Evolutionary conservation across 2,797 vertebrate genomes (phyloP).

Genomic region (Podarcis lilfordi): DNA sequence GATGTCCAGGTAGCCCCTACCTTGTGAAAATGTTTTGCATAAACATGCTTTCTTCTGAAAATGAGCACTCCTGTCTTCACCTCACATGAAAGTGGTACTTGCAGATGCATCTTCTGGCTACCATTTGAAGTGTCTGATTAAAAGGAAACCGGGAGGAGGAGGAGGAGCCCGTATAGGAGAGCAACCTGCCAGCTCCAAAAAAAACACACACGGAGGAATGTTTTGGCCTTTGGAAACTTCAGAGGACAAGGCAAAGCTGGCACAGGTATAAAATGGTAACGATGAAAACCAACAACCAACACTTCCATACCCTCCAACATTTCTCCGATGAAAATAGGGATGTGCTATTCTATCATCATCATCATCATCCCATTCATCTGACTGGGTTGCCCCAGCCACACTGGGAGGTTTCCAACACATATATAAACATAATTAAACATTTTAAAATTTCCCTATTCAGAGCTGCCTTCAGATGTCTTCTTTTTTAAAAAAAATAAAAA

Average conservation of each 20-base stretch:
- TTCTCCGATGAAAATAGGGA: too few relatives aligned
- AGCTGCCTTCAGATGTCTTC: too few relatives aligned
- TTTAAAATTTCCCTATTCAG: too few relatives aligned
- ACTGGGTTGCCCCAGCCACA: too few relatives aligned
- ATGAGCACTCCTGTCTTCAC: constrained; percentile 60
- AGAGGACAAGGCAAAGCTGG: neutral
- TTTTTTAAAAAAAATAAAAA: too few relatives aligned
- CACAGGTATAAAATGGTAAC: neutral
- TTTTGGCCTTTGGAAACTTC: neutral
- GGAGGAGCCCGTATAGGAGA: neutral
- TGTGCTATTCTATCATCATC: too few relatives aligned
- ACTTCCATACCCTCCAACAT: too few relatives aligned
- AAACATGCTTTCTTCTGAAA: constrained; percentile 30
- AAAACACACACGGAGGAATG: neutral
- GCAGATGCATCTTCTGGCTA: constrained; percentile 59
- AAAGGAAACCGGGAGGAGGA: constrained; percentile 54
- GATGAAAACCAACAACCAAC: neutral
- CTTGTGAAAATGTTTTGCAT: constrained; percentile 53
- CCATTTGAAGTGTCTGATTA: constrained; percentile 71
- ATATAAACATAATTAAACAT: too few relatives aligned
- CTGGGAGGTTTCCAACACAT: too few relatives aligned
- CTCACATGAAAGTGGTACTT: constrained; percentile 64
- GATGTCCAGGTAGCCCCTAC: constrained; percentile 56
- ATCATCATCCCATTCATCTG: too few relatives aligned
- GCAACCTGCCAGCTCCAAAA: neutral